A percentile compares a stretch with the other conserved stretches of the same genome.
phyloP scores from a whole-genome alignment of 2,113 vertebrate genomes.

The Sporophila hypoxantha region DNA sequence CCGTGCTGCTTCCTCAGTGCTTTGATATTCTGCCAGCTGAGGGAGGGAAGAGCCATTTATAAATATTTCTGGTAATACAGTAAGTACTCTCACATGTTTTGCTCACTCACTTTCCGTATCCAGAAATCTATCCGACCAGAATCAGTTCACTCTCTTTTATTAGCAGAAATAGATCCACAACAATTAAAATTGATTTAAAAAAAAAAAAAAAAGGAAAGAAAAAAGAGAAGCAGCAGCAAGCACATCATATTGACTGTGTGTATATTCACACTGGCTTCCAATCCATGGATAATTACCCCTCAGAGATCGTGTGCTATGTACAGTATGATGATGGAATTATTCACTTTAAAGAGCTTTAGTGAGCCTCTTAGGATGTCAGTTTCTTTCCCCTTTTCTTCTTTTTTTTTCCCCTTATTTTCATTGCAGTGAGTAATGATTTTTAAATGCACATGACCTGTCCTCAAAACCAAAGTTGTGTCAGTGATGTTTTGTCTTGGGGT shows the following conservation, averaged over 20 bases:
- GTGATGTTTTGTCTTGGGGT: not conserved
- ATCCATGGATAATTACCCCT: slow-evolving; percentile 40
- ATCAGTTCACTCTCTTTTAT: slow-evolving; percentile 52
- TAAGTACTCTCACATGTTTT: slow-evolving; percentile 59
- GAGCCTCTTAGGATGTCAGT: slow-evolving; percentile 26
- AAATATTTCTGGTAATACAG: slow-evolving; percentile 66
- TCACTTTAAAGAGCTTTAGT: slow-evolving; percentile 42
- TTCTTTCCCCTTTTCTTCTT: not conserved
- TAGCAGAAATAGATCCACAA: slow-evolving; percentile 53
- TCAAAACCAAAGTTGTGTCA: not conserved
- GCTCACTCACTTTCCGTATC: slow-evolving; percentile 54
- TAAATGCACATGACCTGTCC: not conserved
- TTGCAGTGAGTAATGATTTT: slow-evolving; percentile 16
- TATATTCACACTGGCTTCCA: slow-evolving; percentile 57
- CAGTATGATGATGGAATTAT: slow-evolving; percentile 28
- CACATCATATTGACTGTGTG: slow-evolving; percentile 33
- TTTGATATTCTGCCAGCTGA: slow-evolving; percentile 54
- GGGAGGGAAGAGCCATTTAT: slow-evolving; percentile 55
- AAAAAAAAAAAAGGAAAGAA: not conserved
- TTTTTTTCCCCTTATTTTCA: not conserved
- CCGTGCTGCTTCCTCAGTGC: slow-evolving; percentile 31
- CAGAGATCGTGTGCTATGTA: slow-evolving; percentile 36
- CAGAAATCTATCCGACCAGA: slow-evolving; percentile 55
- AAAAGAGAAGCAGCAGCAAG: not conserved
- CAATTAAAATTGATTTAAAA: slow-evolving; percentile 52